Evolutionary conservation across 1,140 invertebrate genomes (phyloP).

Genomic region (Atopsyche davidsoni): DNA sequence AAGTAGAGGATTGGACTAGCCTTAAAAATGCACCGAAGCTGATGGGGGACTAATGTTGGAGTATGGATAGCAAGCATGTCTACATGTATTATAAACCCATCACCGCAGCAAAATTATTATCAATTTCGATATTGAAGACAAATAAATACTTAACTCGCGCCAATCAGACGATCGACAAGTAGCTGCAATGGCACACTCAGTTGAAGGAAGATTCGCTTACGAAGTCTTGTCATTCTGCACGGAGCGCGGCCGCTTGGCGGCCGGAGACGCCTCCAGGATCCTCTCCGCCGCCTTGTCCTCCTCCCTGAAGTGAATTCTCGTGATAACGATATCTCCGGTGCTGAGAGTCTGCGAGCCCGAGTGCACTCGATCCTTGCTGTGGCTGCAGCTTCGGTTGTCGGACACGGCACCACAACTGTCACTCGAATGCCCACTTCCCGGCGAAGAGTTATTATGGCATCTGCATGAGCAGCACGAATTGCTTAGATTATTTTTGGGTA

Average conservation of each 20-base stretch:
- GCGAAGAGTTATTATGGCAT: constrained; percentile 48
- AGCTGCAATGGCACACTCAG: constrained; percentile 18
- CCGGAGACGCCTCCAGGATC: constrained; percentile 45
- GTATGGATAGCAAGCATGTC: too few species aligned
- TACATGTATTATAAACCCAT: too few species aligned
- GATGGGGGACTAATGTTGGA: too few species aligned
- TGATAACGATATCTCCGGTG: constrained; percentile 90
- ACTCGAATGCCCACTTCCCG: constrained; percentile 37
- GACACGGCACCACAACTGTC: constrained; percentile 32
- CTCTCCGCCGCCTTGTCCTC: constrained; percentile 54
- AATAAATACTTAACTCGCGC: too few species aligned
- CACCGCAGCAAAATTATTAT: too few species aligned
- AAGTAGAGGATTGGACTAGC: too few species aligned
- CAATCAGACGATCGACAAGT: too few species aligned
- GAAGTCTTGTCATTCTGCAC: constrained; percentile 13
- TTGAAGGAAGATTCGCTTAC: constrained; percentile 10
- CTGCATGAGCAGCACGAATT: constrained; percentile 49
- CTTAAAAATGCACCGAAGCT: too few species aligned
- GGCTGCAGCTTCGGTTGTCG: neutral
- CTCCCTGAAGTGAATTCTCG: constrained; percentile 79
- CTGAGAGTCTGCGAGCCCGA: constrained; percentile 74
- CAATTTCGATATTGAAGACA: too few species aligned
- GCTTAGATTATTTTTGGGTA: constrained; percentile 38
- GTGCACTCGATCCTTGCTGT: constrained; percentile 9
- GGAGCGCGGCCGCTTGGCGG: constrained; percentile 34